Percentiles rank a stretch among this genome's conserved stretches.
Evolutionary conservation across 1,140 invertebrate species (phyloP).

Genomic region (Agrypnia vestita): DNA sequence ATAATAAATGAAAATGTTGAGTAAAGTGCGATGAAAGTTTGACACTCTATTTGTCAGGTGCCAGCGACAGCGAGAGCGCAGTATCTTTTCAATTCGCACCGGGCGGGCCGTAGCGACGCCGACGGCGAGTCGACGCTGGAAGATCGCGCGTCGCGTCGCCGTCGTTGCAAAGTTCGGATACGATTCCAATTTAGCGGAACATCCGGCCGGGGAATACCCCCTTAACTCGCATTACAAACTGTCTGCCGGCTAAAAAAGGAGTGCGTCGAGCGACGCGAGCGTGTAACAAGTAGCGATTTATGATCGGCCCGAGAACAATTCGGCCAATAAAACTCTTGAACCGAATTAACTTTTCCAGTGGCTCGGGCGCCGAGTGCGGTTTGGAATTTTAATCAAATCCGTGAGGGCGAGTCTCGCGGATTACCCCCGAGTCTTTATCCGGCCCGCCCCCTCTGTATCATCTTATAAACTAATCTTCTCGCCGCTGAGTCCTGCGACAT

Average conservation of each 20-base stretch:
- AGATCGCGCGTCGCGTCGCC: too few relatives aligned
- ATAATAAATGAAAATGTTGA: too few relatives aligned
- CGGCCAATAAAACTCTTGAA: constrained; percentile 61
- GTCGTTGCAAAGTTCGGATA: background rate
- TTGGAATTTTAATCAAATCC: constrained; percentile 61
- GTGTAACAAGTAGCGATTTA: constrained; percentile 61
- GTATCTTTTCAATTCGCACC: too few relatives aligned
- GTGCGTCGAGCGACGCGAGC: constrained; percentile 53
- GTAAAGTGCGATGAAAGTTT: too few relatives aligned
- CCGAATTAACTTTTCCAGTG: constrained; percentile 59
- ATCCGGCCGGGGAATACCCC: constrained; percentile 9
- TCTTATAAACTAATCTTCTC: constrained; percentile 54
- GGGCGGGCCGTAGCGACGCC: too few relatives aligned
- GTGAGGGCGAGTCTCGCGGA: constrained; percentile 37
- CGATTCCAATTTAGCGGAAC: constrained; percentile 16
- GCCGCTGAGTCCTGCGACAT: constrained; percentile 21
- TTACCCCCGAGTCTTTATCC: constrained; percentile 48
- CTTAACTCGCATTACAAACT: background rate
- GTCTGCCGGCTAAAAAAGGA: constrained; percentile 31
- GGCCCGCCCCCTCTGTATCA: constrained; percentile 31
- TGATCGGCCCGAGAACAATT: constrained; percentile 61
- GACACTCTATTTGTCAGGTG: too few relatives aligned
- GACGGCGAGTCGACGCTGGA: too few relatives aligned
- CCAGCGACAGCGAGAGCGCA: too few relatives aligned
- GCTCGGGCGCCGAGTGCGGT: constrained; percentile 48